Percentiles rank a stretch among this genome's conserved stretches.
These are phyloP conservation scores for Emberiza fucata DNA, from an alignment of 2,113 vertebrate species.

Conservation along the genomic window DNA sequence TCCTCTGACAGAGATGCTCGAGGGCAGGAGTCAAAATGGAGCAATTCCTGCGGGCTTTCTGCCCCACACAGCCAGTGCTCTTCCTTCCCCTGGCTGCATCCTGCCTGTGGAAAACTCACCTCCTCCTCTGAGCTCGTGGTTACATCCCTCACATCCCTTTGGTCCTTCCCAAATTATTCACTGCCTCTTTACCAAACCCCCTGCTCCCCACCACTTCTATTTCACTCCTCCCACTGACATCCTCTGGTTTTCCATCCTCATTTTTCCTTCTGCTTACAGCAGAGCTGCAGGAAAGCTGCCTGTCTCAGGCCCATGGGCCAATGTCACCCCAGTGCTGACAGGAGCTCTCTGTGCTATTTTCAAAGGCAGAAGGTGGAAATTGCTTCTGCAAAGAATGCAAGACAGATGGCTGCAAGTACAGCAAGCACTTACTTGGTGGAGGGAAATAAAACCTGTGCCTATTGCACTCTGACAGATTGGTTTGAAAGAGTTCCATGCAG, in stretches of 20 bases:
- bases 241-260: neutral
- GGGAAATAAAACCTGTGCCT: conserved; percentile 27
- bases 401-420: conserved; percentile 22
- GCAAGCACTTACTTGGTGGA: neutral
- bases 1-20: neutral
- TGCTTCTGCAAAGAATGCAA: neutral
- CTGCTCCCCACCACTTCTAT: neutral
- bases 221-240: neutral
- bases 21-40: neutral
- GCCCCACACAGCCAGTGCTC: neutral
- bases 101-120: neutral
- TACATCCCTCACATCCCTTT: neutral
- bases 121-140: too few species aligned
- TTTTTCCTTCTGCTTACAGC: neutral
- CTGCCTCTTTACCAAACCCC: neutral
- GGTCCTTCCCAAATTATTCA: neutral
- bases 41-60: neutral
- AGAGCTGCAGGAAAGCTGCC: neutral
- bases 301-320: neutral
- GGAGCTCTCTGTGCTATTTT: neutral
- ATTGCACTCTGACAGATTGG: conserved; percentile 20
- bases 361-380: neutral
- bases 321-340: neutral
- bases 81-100: neutral
- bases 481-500: neutral